Evolutionary conservation across 2,797 vertebrate species (phyloP).

Genomic region (Monodelphis domestica): DNA sequence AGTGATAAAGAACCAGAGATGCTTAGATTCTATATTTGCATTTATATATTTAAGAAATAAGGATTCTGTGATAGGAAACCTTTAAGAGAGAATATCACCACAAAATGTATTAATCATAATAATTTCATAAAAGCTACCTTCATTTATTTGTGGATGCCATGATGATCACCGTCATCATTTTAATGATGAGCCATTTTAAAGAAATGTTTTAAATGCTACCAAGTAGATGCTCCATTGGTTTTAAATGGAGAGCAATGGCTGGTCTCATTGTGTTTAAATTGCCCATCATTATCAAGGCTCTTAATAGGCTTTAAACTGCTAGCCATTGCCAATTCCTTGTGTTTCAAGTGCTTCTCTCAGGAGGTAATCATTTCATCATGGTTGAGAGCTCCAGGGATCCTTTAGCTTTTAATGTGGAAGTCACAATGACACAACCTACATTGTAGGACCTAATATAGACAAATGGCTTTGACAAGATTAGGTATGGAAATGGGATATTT

Average conservation of each 20-base stretch:
- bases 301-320: constrained; percentile 15
- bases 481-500: neutral
- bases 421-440: neutral
- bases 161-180: neutral
- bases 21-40: neutral
- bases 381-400: constrained; percentile 32
- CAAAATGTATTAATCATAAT: neutral
- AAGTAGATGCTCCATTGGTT: constrained; percentile 29
- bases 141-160: constrained; percentile 1
- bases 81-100: neutral
- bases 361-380: neutral
- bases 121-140: constrained; percentile 29
- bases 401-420: constrained; percentile 29
- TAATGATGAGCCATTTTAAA: neutral
- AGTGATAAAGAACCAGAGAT: neutral
- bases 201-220: constrained; percentile 11
- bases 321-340: constrained; percentile 22
- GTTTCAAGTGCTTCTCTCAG: constrained; percentile 43
- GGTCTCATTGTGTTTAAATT: constrained; percentile 35
- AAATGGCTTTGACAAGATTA: neutral
- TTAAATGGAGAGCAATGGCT: constrained; percentile 38
- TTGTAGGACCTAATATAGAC: neutral
- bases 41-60: neutral
- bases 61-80: neutral
- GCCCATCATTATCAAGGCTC: constrained; percentile 8